Base-by-base conservation (phyloP, 2,797 vertebrate genomes). In the Myotis myotis region DNA sequence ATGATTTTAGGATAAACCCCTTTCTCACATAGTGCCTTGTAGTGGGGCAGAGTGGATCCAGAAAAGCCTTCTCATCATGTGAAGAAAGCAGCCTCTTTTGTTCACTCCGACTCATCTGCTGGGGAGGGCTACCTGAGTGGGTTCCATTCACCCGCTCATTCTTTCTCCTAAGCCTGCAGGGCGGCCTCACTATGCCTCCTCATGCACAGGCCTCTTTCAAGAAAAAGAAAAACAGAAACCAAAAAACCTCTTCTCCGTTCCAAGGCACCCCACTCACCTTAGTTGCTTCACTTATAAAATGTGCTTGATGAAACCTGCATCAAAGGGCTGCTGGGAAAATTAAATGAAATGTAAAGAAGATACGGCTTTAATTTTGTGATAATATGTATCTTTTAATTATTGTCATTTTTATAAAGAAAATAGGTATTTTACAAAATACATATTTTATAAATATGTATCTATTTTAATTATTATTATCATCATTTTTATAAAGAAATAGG, bases 161-260 rank as follows among this genome's bases (percentile, higher is more conserved):
- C n/a, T 88, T 66, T 8, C n/a, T 33, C 5, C 20, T 5, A 0
- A 66, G 75, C 13, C 66, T 20, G 3, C 4, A 11, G 3, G 38
- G 28, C 5, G 70, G 13, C n/a, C 28, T 47, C 30, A 0, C 11
- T 23, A 0, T 25, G 1, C 19, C 41, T 55, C 22, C 47, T 51
- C n/a, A 30, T n/a, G 36, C 57, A 66, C 8, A 49, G 57, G 7
- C 8, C 16, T 2, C 1, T 22, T 30, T 20, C 66, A 44, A 62
- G 53, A 36, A 49, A n/a, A 85, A 36, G 20, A 25, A 68, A 23
- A 8, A 4, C 6, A 71, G 15, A 28, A 51, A 25, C 8, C 1
- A 41, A 47, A 23, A 17, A 66, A 10, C 1, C 3, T 66, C 25
- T 33, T 33, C 28, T 66, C 28, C 53, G 4, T 60, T 74, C 28